Conservation (phyloP, 2,113 vertebrate genomes). For the Pseudorhombus dupliciocellatus region DNA sequence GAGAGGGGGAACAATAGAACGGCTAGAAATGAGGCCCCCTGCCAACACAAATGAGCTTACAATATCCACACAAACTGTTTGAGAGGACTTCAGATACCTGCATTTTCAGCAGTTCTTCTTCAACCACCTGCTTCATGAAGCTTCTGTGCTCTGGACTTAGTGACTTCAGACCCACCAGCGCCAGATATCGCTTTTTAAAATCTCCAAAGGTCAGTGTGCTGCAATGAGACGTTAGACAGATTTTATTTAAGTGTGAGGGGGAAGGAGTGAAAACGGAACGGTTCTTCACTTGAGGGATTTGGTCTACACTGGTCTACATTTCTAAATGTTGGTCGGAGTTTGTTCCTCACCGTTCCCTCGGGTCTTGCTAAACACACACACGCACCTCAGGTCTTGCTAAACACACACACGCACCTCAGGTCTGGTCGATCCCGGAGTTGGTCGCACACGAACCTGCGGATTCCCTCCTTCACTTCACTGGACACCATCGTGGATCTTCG, state of each 20-base stretch:
- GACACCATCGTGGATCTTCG: slow-evolving; percentile 14
- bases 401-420: slow-evolving; percentile 45
- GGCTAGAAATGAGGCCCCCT: too few species aligned
- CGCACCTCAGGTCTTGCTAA: slow-evolving; percentile 44
- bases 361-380: not conserved
- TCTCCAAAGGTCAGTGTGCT: slow-evolving; percentile 74
- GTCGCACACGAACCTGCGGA: slow-evolving; percentile 63
- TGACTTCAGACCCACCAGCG: slow-evolving; percentile 40
- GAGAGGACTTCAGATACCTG: slow-evolving; percentile 55
- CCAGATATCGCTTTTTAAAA: slow-evolving; percentile 71
- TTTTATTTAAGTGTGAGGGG: not conserved
- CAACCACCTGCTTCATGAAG: slow-evolving; percentile 70
- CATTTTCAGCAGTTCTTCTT: slow-evolving; percentile 78
- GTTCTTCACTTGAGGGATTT: too few species aligned
- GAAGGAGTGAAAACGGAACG: too few species aligned
- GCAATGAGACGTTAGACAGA: slow-evolving; percentile 25
- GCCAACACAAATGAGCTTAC: not conserved
- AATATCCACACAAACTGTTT: not conserved
- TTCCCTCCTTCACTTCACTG: slow-evolving; percentile 5
- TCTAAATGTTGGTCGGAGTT: too few species aligned
- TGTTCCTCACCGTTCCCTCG: too few species aligned
- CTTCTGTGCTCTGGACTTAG: slow-evolving; percentile 63
- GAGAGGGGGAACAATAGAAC: not conserved
- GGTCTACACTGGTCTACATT: too few species aligned
- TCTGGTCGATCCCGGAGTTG: slow-evolving; percentile 66